Base-by-base conservation (phyloP, 2,888 invertebrate genomes). In the Dexiosoma caninum region DNA sequence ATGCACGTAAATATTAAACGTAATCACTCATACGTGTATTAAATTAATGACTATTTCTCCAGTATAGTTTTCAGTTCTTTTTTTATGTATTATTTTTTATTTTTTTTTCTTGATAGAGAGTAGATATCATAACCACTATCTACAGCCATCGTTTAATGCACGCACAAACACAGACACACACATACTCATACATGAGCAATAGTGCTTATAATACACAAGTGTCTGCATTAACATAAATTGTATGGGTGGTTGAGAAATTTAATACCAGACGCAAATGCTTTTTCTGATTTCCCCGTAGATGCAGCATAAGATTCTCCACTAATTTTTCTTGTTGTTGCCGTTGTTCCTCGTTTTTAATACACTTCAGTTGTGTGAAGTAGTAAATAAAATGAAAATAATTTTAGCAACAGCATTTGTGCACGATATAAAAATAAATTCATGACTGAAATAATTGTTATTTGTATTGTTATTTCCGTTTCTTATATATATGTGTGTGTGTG, bases 281-380 rank as follows among this genome's bases (percentile, higher is more conserved):
- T 59, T 78, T 49, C 64, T 78, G 77, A 78, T 78, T 78, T 78
- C 77, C 77, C 77, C 19, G 51, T 40, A 71, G 70, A 71, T 71
- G 77, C 70, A 46, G 64, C 55, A 57, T 35, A 51, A 49, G 40
- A 23, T 42, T 40, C 2, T 16, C 1, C 21, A 32, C 40, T 49
- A 16, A 9, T 23, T 51, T 66, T 27, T 66, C 1, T 1, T n/a
- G 2, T 42, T n/a, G n/a, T 19, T 21, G 14, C n/a, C 14, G 23
- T 40, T 67, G 37, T 42, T 37, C 5, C 16, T n/a, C n/a, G n/a
- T 23, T 40, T 44, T 67, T 23, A 59, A 49, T 57, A 32, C 12
- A 66, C 57, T 66, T 40, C 40, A 12, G 49, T 32, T 37, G 27
- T 23, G 40, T 12, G 57, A 2, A 67, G 49, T n/a, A n/a, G n/a